Conservation (phyloP, 2,797 vertebrate genomes). For the Onychomys leucogaster region DNA sequence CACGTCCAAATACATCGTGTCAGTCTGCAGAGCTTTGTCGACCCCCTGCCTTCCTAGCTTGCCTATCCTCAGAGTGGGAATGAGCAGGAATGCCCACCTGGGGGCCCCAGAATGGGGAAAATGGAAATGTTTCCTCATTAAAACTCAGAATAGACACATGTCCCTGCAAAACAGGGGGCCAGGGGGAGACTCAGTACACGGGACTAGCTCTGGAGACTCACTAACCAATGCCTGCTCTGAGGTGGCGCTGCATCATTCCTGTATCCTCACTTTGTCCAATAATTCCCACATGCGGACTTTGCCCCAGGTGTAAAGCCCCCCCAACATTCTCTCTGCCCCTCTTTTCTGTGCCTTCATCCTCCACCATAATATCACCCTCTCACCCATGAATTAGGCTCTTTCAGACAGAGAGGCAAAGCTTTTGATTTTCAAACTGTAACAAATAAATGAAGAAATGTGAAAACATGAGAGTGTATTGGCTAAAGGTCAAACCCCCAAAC, state of each 20-base stretch:
- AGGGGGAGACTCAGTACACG: fast-evolving
- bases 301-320: neutral
- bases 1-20: neutral
- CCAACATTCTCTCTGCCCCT: neutral
- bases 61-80: neutral
- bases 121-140: neutral
- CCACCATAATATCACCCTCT: neutral
- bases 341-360: neutral
- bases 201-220: neutral
- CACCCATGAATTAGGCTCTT: neutral
- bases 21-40: neutral
- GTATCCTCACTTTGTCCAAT: slow-evolving; percentile 2
- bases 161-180: neutral
- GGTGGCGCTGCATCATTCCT: slow-evolving; percentile 70
- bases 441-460: slow-evolving; percentile 25
- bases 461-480: neutral
- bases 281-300: too few relatives aligned
- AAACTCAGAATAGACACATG: neutral
- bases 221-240: neutral
- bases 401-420: slow-evolving; percentile 7
- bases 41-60: neutral
- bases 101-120: neutral
- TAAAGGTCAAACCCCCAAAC: neutral
- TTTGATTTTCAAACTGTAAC: slow-evolving; percentile 3
- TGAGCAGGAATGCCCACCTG: neutral